Evolutionary conservation across 2,113 vertebrate species (phyloP).

Genomic region (Prunella fulvescens): DNA sequence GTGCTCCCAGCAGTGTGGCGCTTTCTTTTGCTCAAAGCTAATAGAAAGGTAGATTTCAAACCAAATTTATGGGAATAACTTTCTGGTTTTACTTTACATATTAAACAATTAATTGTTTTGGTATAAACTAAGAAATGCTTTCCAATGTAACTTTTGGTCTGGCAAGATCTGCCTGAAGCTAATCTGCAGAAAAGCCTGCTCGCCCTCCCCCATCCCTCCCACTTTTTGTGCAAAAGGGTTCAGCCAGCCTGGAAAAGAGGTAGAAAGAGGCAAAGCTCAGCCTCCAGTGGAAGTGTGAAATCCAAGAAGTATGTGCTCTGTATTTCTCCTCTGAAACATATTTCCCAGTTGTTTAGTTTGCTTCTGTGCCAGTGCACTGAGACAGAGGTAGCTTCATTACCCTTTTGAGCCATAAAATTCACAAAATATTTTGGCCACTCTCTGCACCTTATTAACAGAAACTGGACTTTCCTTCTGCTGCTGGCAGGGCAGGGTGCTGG

Average conservation of each 20-base stretch:
- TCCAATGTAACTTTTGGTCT: not conserved
- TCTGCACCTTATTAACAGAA: constrained; percentile 39
- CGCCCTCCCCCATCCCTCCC: not conserved
- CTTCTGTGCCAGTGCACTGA: not conserved
- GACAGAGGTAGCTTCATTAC: constrained; percentile 50
- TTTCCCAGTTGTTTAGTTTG: constrained; percentile 36
- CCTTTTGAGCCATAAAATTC: not conserved
- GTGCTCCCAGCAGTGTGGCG: not conserved
- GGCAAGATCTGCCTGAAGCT: not conserved
- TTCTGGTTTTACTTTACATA: not conserved
- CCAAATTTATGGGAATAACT: not conserved
- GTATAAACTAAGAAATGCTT: not conserved
- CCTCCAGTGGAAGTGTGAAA: not conserved
- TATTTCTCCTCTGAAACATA: not conserved
- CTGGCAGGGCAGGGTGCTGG: not conserved
- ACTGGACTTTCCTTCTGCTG: not conserved
- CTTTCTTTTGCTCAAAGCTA: not conserved
- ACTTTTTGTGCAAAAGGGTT: not conserved
- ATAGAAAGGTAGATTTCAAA: constrained; percentile 4
- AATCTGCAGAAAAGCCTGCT: not conserved
- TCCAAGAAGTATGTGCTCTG: not conserved
- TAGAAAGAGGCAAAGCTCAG: not conserved
- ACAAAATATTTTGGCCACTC: constrained; percentile 30
- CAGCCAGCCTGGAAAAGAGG: not conserved
- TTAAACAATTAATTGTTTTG: not conserved